phyloP scores from a whole-genome alignment of 2,797 vertebrate genomes.

The Cryptoprocta ferox region DNA sequence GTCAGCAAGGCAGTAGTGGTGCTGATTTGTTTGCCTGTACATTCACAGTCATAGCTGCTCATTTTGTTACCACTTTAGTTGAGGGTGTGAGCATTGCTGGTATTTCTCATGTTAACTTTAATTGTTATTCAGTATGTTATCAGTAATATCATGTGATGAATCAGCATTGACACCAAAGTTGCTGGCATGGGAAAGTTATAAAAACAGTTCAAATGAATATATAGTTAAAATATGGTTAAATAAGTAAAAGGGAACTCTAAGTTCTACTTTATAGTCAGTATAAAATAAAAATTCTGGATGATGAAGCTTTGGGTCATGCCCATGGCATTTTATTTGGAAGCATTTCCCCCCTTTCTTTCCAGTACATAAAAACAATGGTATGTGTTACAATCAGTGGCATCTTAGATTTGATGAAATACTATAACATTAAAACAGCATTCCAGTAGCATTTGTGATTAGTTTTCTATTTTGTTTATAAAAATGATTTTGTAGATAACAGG shows the following conservation, averaged over 20 bases:
- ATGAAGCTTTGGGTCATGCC: not conserved
- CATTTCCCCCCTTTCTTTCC: not conserved
- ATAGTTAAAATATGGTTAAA: not conserved
- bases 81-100: not conserved
- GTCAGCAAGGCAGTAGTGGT: not conserved
- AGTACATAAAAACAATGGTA: not conserved
- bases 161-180: not conserved
- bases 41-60: not conserved
- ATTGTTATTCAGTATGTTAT: not conserved
- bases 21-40: not conserved
- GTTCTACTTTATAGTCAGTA: not conserved
- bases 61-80: not conserved
- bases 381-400: not conserved
- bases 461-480: slow-evolving; percentile 39
- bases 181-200: not conserved
- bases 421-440: slow-evolving; percentile 26
- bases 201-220: not conserved
- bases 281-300: slow-evolving; percentile 37
- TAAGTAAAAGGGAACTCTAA: not conserved
- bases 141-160: not conserved
- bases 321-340: slow-evolving; percentile 5
- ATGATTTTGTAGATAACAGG: not conserved
- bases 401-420: slow-evolving; percentile 27
- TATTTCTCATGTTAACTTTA: not conserved
- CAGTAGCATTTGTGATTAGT: not conserved